Evolutionary conservation across 2,797 vertebrate genomes (phyloP).

Genomic region (Eleutherodactylus coqui): DNA sequence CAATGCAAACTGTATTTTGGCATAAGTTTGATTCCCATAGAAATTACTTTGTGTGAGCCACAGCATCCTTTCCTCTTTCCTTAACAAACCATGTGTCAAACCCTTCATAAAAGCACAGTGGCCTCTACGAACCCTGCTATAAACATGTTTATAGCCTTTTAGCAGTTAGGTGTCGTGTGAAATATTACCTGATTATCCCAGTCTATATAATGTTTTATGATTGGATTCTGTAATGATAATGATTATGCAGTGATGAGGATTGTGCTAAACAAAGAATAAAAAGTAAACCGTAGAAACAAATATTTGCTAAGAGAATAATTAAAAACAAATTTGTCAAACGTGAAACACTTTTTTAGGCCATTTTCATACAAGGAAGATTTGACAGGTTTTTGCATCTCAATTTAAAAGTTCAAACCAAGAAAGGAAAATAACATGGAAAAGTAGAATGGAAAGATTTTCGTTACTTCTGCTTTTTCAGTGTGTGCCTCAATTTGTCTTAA

Average conservation of each 20-base stretch:
- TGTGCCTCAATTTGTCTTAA: background rate
- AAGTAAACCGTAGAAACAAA: background rate
- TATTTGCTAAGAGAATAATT: background rate
- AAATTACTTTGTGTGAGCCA: background rate
- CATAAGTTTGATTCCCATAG: background rate
- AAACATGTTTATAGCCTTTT: background rate
- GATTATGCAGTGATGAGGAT: background rate
- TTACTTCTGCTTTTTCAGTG: background rate
- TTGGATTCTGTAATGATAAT: background rate
- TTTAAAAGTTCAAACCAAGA: background rate
- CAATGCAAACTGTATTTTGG: background rate
- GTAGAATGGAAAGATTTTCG: background rate
- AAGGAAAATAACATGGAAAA: background rate
- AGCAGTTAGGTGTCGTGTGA: background rate
- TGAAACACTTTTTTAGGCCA: background rate
- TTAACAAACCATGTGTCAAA: background rate
- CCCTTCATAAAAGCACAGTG: background rate
- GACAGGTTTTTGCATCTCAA: no score
- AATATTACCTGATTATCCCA: background rate
- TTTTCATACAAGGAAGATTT: background rate
- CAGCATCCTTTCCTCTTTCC: background rate
- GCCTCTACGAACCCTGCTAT: background rate
- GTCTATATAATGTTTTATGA: slow-evolving; percentile 3
- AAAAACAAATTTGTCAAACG: background rate
- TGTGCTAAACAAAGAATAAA: background rate